Evolutionary conservation across 2,797 vertebrate genomes (phyloP).

Genomic region (Lycodopsis pacificus): DNA sequence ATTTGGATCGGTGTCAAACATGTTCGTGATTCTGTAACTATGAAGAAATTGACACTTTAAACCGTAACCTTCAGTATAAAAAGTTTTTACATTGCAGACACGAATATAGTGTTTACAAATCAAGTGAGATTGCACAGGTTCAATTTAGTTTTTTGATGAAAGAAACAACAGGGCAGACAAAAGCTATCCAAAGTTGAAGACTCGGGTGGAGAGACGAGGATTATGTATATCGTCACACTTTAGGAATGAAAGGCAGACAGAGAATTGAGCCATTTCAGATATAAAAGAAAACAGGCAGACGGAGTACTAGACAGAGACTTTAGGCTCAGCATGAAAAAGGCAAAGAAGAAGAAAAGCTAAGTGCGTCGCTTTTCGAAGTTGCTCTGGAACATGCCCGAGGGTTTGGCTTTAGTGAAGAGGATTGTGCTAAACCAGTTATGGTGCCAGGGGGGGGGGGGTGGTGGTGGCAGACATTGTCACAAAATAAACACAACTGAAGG

Average conservation of each 20-base stretch:
- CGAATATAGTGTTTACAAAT: not conserved
- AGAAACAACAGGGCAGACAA: not conserved
- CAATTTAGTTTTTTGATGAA: not conserved
- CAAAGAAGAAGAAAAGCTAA: slow-evolving; percentile 25
- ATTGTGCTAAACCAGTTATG: slow-evolving; percentile 54
- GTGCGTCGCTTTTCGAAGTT: slow-evolving; percentile 44
- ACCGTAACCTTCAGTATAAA: not conserved
- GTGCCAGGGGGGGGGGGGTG: slow-evolving; percentile 30
- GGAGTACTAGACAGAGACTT: slow-evolving; percentile 23
- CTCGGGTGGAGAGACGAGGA: not conserved
- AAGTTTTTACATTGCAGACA: not conserved
- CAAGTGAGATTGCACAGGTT: not conserved
- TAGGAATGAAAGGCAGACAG: slow-evolving; percentile 14
- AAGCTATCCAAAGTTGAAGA: slow-evolving; percentile 1
- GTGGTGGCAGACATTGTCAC: slow-evolving; percentile 52
- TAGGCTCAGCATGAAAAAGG: slow-evolving; percentile 32
- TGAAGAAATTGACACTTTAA: not conserved
- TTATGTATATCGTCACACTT: slow-evolving; percentile 6
- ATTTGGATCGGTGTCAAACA: not conserved
- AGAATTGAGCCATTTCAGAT: slow-evolving; percentile 28
- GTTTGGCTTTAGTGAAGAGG: slow-evolving; percentile 63
- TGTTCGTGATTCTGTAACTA: not conserved
- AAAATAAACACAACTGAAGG: slow-evolving; percentile 51
- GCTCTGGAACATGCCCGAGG: slow-evolving; percentile 63
- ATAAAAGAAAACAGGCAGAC: slow-evolving; percentile 22